phyloP scores from a whole-genome alignment of 2,888 invertebrate genomes.

The Melieria crassipennis region DNA sequence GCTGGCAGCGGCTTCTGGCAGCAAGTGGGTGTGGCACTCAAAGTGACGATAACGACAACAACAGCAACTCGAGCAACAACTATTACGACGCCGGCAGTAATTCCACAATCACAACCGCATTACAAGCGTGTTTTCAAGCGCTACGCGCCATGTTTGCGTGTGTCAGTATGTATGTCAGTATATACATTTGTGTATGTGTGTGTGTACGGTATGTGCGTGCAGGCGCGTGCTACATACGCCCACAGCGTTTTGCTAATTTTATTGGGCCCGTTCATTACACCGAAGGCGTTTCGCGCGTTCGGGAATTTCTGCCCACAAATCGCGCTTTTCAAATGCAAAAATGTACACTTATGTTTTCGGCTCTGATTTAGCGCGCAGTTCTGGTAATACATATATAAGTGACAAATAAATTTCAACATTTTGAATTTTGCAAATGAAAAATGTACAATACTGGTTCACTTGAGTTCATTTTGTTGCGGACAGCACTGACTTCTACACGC shows the following conservation, averaged over 20 bases:
- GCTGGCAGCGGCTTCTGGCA: not conserved
- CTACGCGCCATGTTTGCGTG: not conserved
- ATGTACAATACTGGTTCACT: too few species aligned
- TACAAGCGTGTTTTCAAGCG: constrained; percentile 4
- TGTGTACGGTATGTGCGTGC: not conserved
- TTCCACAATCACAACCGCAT: constrained; percentile 25
- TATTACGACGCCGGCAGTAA: constrained; percentile 11
- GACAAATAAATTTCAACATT: too few species aligned
- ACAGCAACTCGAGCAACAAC: too few species aligned
- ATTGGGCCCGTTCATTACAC: not conserved
- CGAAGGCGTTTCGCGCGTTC: not conserved
- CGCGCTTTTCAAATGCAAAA: not conserved
- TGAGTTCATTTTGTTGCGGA: too few species aligned
- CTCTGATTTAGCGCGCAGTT: not conserved
- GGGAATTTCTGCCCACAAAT: not conserved
- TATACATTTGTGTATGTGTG: not conserved
- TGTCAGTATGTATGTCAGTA: not conserved
- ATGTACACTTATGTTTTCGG: not conserved
- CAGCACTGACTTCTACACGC: too few species aligned
- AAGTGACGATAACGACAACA: constrained; percentile 21
- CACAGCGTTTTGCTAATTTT: too few species aligned
- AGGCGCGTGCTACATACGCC: not conserved
- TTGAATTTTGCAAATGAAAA: too few species aligned
- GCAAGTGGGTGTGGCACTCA: not conserved
- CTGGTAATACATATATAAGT: too few species aligned